A percentile compares a stretch with the other conserved stretches of the same genome.
These are phyloP conservation scores for Hypothenemus hampei DNA, from an alignment of 1,140 invertebrate genomes.

Conservation along the genomic window DNA sequence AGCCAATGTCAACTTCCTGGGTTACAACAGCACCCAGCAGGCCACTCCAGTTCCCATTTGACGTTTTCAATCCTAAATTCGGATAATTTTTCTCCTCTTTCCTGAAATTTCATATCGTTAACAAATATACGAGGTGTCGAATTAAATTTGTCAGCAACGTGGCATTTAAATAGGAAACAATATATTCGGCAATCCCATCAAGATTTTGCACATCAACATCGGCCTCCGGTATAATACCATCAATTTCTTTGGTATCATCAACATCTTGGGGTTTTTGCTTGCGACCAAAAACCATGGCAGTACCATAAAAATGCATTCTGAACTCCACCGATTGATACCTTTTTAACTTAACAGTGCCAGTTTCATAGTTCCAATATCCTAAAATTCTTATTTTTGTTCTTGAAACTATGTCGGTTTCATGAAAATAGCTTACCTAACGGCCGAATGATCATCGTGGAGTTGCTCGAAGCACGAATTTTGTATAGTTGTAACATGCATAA, in stretches of 20 bases:
- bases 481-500: slow-evolving; percentile 29
- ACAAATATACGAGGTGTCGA: too few species aligned
- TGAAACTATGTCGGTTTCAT: not conserved
- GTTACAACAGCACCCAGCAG: slow-evolving; percentile 54
- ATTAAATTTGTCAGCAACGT: slow-evolving; percentile 37
- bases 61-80: slow-evolving; percentile 53
- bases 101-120: slow-evolving; percentile 41
- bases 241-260: slow-evolving; percentile 27
- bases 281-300: slow-evolving; percentile 45
- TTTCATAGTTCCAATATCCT: slow-evolving; percentile 43
- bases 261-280: slow-evolving; percentile 45
- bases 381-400: not conserved
- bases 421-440: slow-evolving; percentile 27
- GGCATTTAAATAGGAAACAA: slow-evolving; percentile 43
- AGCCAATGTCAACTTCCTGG: slow-evolving; percentile 53
- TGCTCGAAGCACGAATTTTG: slow-evolving; percentile 25
- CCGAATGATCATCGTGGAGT: slow-evolving; percentile 19
- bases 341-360: slow-evolving; percentile 41
- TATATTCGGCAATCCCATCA: slow-evolving; percentile 45
- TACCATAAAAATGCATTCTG: slow-evolving; percentile 45
- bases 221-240: slow-evolving; percentile 17
- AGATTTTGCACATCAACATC: slow-evolving; percentile 42
- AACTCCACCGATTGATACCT: slow-evolving; percentile 45
- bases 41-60: slow-evolving; percentile 55
- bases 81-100: slow-evolving; percentile 47